Conservation (phyloP, 2,113 vertebrate genomes). For the Sylvietta virens region DNA sequence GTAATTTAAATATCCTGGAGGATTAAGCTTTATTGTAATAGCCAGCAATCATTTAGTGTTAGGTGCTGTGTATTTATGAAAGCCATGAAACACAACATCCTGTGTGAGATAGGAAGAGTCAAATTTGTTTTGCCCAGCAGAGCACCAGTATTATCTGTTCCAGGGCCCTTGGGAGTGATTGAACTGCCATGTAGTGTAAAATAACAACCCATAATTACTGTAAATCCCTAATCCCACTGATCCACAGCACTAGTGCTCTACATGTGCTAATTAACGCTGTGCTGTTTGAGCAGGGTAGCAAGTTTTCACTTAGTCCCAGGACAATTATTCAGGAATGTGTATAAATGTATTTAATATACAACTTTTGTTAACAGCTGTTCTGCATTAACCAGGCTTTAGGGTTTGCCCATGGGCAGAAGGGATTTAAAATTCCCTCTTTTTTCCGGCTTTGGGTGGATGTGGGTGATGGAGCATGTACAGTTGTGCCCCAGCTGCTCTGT, state of each 20-base stretch:
- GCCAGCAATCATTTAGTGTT: background rate
- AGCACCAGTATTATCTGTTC: background rate
- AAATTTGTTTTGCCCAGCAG: background rate
- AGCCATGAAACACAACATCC: background rate
- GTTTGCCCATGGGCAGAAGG: background rate
- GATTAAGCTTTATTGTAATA: background rate
- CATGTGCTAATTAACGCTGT: background rate
- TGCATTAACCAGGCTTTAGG: background rate
- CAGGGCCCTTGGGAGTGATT: constrained; percentile 13
- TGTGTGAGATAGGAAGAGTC: background rate
- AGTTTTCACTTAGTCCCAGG: background rate
- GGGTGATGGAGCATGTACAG: background rate
- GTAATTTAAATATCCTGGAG: background rate
- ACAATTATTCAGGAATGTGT: background rate
- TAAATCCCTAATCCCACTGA: background rate
- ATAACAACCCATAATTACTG: background rate
- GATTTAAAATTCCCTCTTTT: background rate
- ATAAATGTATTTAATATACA: background rate
- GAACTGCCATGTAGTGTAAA: background rate
- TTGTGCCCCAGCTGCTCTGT: background rate
- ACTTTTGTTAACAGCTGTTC: background rate
- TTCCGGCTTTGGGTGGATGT: background rate
- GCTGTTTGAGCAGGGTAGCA: background rate
- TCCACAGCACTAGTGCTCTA: background rate
- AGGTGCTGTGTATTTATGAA: background rate